phyloP scores from a whole-genome alignment of 2,888 invertebrate genomes.

The Heterodera filipjevi region DNA sequence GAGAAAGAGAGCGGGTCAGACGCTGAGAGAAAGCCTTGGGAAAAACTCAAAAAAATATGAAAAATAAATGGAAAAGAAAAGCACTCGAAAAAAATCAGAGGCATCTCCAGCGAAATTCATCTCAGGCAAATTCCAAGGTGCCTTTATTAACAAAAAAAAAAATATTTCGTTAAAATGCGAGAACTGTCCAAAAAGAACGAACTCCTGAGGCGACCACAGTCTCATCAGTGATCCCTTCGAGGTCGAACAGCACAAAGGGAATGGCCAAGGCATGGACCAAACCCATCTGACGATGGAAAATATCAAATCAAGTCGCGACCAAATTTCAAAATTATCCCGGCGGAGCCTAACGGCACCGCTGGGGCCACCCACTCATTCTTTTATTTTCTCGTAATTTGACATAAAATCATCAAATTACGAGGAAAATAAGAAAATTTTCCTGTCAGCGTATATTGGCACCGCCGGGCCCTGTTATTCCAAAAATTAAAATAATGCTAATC shows the following conservation, averaged over 20 bases:
- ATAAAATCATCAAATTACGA: too few species aligned
- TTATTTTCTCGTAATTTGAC: too few species aligned
- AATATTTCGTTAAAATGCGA: conserved; percentile 6
- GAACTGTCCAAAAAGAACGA: conserved; percentile 36
- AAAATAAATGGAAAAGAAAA: too few species aligned
- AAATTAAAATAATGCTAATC: too few species aligned
- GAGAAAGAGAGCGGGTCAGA: conserved; percentile 40
- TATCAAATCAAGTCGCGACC: too few species aligned
- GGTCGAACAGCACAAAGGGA: conserved; percentile 62
- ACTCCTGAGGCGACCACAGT: conserved; percentile 58
- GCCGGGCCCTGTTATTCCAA: too few species aligned
- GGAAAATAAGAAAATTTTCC: too few species aligned
- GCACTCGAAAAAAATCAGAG: neutral
- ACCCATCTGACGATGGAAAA: conserved; percentile 44
- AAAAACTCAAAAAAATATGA: neutral
- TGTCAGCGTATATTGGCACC: too few species aligned
- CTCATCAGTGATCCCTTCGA: conserved; percentile 53
- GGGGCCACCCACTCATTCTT: too few species aligned
- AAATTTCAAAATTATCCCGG: too few species aligned
- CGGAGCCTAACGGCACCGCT: too few species aligned
- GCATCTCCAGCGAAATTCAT: neutral
- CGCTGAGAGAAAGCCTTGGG: neutral
- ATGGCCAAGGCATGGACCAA: conserved; percentile 60
- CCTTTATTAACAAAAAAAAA: too few species aligned
- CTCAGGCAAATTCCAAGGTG: neutral